Evolutionary conservation across 1,140 invertebrate genomes (phyloP), one percentile per base, ranked within the genome.

Genomic region (Rhyzopertha dominica): DNA sequence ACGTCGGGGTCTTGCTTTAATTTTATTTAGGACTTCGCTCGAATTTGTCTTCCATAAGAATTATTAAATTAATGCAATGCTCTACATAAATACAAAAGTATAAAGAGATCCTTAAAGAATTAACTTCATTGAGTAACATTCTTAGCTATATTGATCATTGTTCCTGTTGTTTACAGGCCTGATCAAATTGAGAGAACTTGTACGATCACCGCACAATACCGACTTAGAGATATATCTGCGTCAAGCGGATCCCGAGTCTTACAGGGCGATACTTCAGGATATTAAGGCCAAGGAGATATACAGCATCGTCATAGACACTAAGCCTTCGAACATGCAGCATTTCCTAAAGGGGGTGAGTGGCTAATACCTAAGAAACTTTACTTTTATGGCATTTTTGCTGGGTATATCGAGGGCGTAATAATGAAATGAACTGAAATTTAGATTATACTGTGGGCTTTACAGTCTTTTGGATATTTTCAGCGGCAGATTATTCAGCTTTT

Each of bases 241-340:
- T 25, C 83, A 90, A 64, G 80, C 80, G 1, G 79, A 79, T 48
- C 77, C 82, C 14, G 74, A 75, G 16, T 81, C 83, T 8, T 92
- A 92, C 69, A 72, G 88, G 41, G 77, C 83, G 43, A 82, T 89
- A 3, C 71, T 93, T 1, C 77, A 80, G 31, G 86, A 89, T 59
- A 79, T 92, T 12, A 81, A 86, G 49, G 79, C 82, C 59, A 87
- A 90, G 63, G 80, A 84, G 50, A 89, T 92, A 55, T 82, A 80
- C 60, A 88, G 89, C 59, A 74, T 93, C 29, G 84, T 93, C 42
- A 81, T 92, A 1, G 88, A 92, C 62, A 89, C 86, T 0, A 82
- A 84, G 58, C 80, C 86, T 3, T 73, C 75, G 37, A 79, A 86
- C 61, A 80, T 90, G 60, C 77, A 80, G 58, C 72, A 76, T 54